Percentiles rank a stretch among this genome's conserved stretches.
These are phyloP conservation scores for Seriola aureovittata DNA, from an alignment of 2,113 vertebrate genomes.

Conservation along the genomic window DNA sequence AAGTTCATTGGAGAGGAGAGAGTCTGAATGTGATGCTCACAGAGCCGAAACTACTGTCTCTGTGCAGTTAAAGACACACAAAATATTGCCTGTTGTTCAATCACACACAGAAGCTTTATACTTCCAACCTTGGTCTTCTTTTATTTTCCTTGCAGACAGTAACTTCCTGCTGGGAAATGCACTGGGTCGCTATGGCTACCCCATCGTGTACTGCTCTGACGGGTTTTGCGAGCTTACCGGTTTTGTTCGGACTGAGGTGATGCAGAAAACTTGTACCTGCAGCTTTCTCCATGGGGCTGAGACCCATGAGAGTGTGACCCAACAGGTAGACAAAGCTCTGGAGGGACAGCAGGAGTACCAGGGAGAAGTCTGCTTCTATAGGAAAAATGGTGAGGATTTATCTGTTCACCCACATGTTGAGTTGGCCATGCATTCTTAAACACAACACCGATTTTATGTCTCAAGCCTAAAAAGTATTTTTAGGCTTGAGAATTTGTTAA, in stretches of 20 bases:
- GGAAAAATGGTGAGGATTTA: conserved; percentile 89
- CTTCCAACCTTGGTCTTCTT: neutral
- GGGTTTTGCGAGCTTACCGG: conserved; percentile 97
- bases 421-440: neutral
- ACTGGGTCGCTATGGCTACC: conserved; percentile 91
- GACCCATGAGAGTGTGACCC: conserved; percentile 89
- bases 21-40: neutral
- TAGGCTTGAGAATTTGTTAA: too few relatives aligned
- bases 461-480: neutral
- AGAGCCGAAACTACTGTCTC: neutral
- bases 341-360: conserved; percentile 93
- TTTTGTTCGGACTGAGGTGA: conserved; percentile 93
- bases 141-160: conserved; percentile 86
- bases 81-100: neutral
- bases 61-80: neutral
- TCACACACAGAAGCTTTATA: neutral
- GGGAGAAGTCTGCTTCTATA: conserved; percentile 93
- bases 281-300: conserved; percentile 93
- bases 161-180: conserved; percentile 97
- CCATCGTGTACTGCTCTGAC: conserved; percentile 96
- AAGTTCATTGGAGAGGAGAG: neutral
- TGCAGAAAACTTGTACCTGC: conserved; percentile 96
- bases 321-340: conserved; percentile 91
- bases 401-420: neutral
- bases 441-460: neutral